Base-by-base conservation (phyloP, 1,140 invertebrate genomes). In the Asbolus verrucosus region DNA sequence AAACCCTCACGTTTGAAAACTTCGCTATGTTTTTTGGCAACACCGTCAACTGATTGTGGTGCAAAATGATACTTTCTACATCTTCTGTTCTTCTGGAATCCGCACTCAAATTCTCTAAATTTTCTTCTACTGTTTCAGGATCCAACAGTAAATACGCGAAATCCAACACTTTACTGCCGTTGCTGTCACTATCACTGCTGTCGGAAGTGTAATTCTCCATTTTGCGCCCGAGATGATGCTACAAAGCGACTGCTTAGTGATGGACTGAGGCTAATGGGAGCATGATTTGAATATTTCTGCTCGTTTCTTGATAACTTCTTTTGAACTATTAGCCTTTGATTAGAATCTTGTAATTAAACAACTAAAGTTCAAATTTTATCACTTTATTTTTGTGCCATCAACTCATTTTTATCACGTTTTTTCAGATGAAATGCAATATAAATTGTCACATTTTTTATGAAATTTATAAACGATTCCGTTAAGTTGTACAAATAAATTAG, bases 181-280 rank as follows among this genome's bases (percentile, higher is more conserved):
- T 71, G 18, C 74, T 74, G 77, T 93, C 91, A 73, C 88, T 89
- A 75, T 92, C 91, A 79, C 91, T 91, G 73, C 91, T 92, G 77
- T 93, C 91, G 9, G 91, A 93, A 33, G 91, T 91, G 75, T 92
- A 93, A 74, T 85, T 76, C 19, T 79, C 77, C 78, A 79, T 79
- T 14, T 36, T 62, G 11, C 19, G 9, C 16, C n/a, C n/a, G n/a
- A n/a, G n/a, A n/a, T n/a, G n/a, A n/a, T n/a, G n/a, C n/a, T n/a
- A n/a, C n/a, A n/a, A n/a, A n/a, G n/a, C n/a, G n/a, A n/a, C n/a
- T n/a, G 46, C 11, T 54, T 5, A 54, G 11, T 14, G 19, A n/a
- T 14, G 21, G 6, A 54, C n/a, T 54, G 5, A 2, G 11, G 9
- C 46, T 27, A 54, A 30, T 54, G 21, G 21, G 46, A 11, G 46